These are phyloP conservation scores for Tylochromis polylepis DNA, from an alignment of 2,113 vertebrate species.

Conservation along the genomic window DNA sequence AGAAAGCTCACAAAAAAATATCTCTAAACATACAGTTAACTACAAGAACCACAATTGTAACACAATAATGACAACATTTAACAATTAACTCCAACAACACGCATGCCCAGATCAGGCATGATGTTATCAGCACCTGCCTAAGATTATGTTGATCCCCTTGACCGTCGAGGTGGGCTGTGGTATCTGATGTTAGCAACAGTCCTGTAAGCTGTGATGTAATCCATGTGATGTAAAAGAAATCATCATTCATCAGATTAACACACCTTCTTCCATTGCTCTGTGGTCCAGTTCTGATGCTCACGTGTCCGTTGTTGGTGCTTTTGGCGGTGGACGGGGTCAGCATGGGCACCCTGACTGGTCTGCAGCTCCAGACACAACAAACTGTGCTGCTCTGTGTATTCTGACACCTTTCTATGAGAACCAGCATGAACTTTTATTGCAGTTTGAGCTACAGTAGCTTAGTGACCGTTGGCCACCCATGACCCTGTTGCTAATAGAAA, in stretches of 20 bases:
- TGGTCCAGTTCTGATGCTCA: not conserved
- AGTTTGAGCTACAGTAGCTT: not conserved
- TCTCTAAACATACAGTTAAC: no score
- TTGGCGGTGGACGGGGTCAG: not conserved
- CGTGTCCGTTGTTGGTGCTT: fast-evolving
- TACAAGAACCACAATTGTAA: no score
- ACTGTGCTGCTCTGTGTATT: not conserved
- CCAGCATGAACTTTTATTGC: not conserved
- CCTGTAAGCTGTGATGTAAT: not conserved
- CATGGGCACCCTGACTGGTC: not conserved
- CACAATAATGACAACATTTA: no score
- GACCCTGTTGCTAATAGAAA: not conserved
- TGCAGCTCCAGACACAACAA: not conserved
- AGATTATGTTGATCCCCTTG: not conserved
- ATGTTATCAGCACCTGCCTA: not conserved
- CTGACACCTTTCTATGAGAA: not conserved
- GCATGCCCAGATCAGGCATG: fast-evolving
- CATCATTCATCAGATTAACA: not conserved
- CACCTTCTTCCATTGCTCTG: not conserved
- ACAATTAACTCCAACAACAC: no score
- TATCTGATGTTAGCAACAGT: not conserved
- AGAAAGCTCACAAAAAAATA: no score
- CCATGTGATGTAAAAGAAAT: not conserved
- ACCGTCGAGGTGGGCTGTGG: not conserved
- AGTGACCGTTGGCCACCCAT: not conserved